Evolutionary conservation across 2,797 vertebrate genomes (phyloP).

Genomic region (Gallinago nigripennis): DNA sequence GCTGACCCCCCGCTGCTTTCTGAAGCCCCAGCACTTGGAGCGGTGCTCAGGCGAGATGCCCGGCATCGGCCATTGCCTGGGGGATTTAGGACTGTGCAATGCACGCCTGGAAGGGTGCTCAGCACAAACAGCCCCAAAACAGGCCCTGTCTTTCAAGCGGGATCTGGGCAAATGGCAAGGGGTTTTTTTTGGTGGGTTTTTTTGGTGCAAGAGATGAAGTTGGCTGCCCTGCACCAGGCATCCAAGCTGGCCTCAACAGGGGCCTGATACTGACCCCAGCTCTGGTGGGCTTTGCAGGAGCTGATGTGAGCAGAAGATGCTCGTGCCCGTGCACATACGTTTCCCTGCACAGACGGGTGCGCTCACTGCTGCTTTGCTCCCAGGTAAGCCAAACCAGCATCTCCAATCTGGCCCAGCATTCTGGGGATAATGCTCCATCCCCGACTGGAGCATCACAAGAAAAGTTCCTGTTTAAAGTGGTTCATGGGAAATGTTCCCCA

Average conservation of each 20-base stretch:
- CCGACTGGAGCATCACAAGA: rapidly evolving
- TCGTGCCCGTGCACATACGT: rapidly evolving
- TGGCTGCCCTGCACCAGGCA: not conserved
- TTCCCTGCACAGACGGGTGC: rapidly evolving
- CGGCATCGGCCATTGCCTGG: rapidly evolving
- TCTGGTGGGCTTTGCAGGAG: not conserved
- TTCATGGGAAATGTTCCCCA: not conserved
- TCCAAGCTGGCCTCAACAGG: not conserved
- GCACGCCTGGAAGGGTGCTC: not conserved
- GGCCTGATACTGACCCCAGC: rapidly evolving
- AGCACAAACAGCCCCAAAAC: not conserved
- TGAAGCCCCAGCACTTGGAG: rapidly evolving
- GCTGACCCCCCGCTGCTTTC: not conserved
- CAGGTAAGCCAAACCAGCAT: rapidly evolving
- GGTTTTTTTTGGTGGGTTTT: not conserved
- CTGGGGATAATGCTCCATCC: not conserved
- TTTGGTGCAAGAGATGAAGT: not conserved
- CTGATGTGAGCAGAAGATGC: not conserved
- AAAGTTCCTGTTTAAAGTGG: not conserved
- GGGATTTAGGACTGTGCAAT: not conserved
- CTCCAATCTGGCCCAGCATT: rapidly evolving
- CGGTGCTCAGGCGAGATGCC: rapidly evolving
- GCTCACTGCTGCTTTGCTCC: not conserved
- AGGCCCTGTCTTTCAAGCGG: not conserved
- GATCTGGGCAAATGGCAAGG: not conserved